phyloP scores from a whole-genome alignment of 2,113 vertebrate species.

The Paratilapia polleni region DNA sequence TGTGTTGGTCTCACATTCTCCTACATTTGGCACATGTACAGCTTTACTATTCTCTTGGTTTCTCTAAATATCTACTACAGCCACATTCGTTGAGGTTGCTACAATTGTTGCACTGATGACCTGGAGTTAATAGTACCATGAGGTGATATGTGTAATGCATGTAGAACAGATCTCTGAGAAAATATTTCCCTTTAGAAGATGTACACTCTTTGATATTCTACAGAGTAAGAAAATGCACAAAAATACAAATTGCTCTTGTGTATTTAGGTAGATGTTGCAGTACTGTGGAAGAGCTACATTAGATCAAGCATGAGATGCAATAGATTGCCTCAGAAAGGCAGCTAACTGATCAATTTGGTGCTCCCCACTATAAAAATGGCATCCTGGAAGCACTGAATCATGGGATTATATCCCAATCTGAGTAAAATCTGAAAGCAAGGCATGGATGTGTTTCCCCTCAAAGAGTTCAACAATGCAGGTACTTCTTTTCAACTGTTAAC shows the following conservation, averaged over 20 bases:
- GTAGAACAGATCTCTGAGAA: slow-evolving; percentile 15
- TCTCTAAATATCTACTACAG: slow-evolving; percentile 24
- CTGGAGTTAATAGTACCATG: slow-evolving; percentile 15
- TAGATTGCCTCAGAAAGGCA: slow-evolving; percentile 51
- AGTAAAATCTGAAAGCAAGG: slow-evolving; percentile 43
- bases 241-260: slow-evolving; percentile 38
- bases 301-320: slow-evolving; percentile 58
- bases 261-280: slow-evolving; percentile 5
- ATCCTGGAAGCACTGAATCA: slow-evolving; percentile 54
- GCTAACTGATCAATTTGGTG: slow-evolving; percentile 43
- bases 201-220: neutral
- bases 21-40: slow-evolving; percentile 49
- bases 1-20: slow-evolving; percentile 26
- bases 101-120: slow-evolving; percentile 40
- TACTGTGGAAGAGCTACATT: slow-evolving; percentile 32
- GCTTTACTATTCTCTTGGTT: neutral
- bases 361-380: slow-evolving; percentile 32
- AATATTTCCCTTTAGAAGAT: slow-evolving; percentile 36
- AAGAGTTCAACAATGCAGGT: neutral
- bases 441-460: slow-evolving; percentile 39
- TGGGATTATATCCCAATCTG: slow-evolving; percentile 20
- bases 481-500: slow-evolving; percentile 3
- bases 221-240: slow-evolving; percentile 29
- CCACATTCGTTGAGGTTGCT: slow-evolving; percentile 40
- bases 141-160: slow-evolving; percentile 28